Evolutionary conservation across 1,140 invertebrate genomes (phyloP), one percentile per base, ranked within the genome.

Genomic region (Pachypeltis micranthus): DNA sequence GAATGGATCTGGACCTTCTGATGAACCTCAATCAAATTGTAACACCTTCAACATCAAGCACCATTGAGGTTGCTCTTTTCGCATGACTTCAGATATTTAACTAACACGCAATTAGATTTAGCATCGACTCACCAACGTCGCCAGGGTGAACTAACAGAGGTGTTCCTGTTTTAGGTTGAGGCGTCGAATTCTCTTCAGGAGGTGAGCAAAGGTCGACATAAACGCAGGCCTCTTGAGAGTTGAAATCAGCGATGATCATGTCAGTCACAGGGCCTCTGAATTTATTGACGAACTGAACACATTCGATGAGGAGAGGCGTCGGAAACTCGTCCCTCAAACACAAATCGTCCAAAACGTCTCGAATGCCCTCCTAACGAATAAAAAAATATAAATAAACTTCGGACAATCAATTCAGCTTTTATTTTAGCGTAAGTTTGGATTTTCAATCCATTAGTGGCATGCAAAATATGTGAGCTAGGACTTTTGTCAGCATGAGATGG

Each of bases 241-340:
- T 81, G 59, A 91, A 79, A 69, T 92, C 83, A 51, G 84, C 83
- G 1, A 90, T 69, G 1, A 92, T 69, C 81, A 88, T 84, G 63
- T 91, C 85, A 39, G 91, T 74, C 19, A 93, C 73, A 69, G 88
- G 82, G 63, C 85, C 80, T 2, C 84, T 81, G 70, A 92, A 91
- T 0, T 78, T 78, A 60, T 89, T 76, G 0, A 95, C 86, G 59
- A 94, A 91, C 64, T 81, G 79, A 0, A 79, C 72, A 71, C 93
- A 96, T 72, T 91, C 78, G 0, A 71, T 68, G 2, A 70, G 74
- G 1, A 92, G 71, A 66, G 81, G 81, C 0, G 72, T 70, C 0
- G 86, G 84, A 44, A 93, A 73, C 68, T 57, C 64, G 59, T 65
- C 64, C 26, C 85, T 78, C 19, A 60, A 69, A 74, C 91, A 96